phyloP scores from a whole-genome alignment of 2,113 vertebrate species.

The Xenopus borealis region DNA sequence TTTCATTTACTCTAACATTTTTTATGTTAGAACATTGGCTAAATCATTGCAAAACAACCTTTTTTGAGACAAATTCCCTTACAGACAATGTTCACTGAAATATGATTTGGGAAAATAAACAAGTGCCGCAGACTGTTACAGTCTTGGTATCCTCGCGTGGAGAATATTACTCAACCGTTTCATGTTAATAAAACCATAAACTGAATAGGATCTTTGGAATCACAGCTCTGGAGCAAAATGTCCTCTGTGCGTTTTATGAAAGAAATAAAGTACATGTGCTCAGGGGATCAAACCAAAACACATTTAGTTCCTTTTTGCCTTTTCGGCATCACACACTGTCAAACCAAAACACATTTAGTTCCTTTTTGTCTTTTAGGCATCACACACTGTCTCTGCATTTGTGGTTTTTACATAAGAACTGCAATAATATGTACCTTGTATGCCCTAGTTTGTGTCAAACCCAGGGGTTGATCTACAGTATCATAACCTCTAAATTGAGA shows the following conservation, averaged over 20 bases:
- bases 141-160: constrained; percentile 29
- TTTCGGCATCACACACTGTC: constrained; percentile 41
- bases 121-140: constrained; percentile 27
- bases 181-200: constrained; percentile 53
- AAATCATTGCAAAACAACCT: constrained; percentile 16
- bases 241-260: constrained; percentile 50
- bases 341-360: no score
- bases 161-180: constrained; percentile 45
- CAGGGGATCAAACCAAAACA: constrained; percentile 55
- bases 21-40: constrained; percentile 33
- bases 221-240: constrained; percentile 47
- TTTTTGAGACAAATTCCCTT: constrained; percentile 41
- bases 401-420: background rate
- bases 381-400: constrained; percentile 14
- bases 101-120: constrained; percentile 29
- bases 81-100: constrained; percentile 34
- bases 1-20: constrained; percentile 41
- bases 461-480: no score
- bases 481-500: no score
- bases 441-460: no score
- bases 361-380: no score
- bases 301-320: constrained; percentile 51
- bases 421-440: no score
- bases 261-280: constrained; percentile 54
- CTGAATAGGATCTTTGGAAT: constrained; percentile 59